phyloP scores from a whole-genome alignment of 2,888 invertebrate genomes.

The Drosophila pseudotalamancana region DNA sequence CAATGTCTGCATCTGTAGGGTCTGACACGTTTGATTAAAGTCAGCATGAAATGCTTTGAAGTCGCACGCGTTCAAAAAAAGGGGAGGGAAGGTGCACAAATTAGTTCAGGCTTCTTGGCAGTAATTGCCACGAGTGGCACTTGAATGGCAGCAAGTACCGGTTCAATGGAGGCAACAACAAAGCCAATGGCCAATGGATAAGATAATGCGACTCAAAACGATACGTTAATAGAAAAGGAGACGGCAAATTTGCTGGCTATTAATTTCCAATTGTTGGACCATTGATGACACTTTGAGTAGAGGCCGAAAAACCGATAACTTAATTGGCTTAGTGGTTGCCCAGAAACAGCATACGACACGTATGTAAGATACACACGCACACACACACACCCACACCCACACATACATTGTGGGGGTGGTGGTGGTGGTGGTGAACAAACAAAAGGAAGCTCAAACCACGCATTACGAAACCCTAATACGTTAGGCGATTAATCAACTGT shows the following conservation, averaged over 20 bases:
- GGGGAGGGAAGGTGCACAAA: constrained; percentile 57
- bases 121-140: constrained; percentile 50
- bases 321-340: constrained; percentile 68
- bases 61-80: constrained; percentile 43
- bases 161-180: constrained; percentile 14
- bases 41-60: constrained; percentile 59
- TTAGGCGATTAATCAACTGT: constrained; percentile 73
- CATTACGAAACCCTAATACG: constrained; percentile 69
- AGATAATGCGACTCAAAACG: constrained; percentile 20
- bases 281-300: constrained; percentile 75
- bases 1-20: constrained; percentile 24
- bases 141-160: constrained; percentile 32
- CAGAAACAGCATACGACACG: constrained; percentile 29
- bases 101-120: constrained; percentile 45
- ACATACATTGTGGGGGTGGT: not conserved
- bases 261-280: constrained; percentile 66
- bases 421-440: not conserved
- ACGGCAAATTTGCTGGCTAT: constrained; percentile 61
- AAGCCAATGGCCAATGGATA: constrained; percentile 25
- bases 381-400: constrained; percentile 11
- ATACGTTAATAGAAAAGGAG: constrained; percentile 41
- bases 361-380: constrained; percentile 10
- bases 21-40: constrained; percentile 47
- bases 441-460: constrained; percentile 44
- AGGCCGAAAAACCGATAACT: constrained; percentile 50